phyloP scores from a whole-genome alignment of 2,888 invertebrate genomes.

The Alloscopus bannaensis region DNA sequence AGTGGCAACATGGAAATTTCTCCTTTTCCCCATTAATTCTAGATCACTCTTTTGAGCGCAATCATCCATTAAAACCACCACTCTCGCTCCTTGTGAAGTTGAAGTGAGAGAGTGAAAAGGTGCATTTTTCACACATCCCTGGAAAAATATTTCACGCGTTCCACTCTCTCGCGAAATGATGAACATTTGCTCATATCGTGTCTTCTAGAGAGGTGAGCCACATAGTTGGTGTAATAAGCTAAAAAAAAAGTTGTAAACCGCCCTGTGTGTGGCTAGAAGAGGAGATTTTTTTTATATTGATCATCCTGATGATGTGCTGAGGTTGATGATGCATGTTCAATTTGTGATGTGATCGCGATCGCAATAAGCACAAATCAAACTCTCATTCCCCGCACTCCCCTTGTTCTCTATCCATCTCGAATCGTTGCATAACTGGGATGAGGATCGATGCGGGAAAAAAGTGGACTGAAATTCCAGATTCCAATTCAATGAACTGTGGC shows the following conservation, averaged over 20 bases:
- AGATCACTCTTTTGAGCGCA: slow-evolving; percentile 4
- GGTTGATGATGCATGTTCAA: slow-evolving; percentile 62
- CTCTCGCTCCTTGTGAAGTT: no score
- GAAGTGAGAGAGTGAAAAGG: neutral
- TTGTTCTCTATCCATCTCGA: no score
- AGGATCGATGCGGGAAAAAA: slow-evolving; percentile 47
- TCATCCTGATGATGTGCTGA: slow-evolving; percentile 53
- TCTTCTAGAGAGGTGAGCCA: neutral
- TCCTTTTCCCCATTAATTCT: slow-evolving; percentile 51
- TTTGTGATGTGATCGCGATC: slow-evolving; percentile 43
- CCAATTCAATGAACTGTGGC: slow-evolving; percentile 55
- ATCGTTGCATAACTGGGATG: no score
- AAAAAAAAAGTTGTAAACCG: no score
- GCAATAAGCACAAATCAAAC: no score
- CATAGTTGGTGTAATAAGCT: slow-evolving; percentile 5
- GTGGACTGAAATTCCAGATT: slow-evolving; percentile 59
- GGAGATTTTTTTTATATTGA: slow-evolving; percentile 7
- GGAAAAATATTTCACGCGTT: no score
- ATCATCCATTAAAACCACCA: slow-evolving; percentile 27
- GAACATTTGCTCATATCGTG: neutral
- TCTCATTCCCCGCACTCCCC: no score
- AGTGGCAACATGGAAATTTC: slow-evolving; percentile 54
- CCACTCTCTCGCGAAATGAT: no score
- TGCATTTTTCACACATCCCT: no score
- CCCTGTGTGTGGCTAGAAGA: no score